Percentiles rank a stretch among this genome's conserved stretches.
phyloP scores from a whole-genome alignment of 2,888 invertebrate genomes.

The Tachina fera region DNA sequence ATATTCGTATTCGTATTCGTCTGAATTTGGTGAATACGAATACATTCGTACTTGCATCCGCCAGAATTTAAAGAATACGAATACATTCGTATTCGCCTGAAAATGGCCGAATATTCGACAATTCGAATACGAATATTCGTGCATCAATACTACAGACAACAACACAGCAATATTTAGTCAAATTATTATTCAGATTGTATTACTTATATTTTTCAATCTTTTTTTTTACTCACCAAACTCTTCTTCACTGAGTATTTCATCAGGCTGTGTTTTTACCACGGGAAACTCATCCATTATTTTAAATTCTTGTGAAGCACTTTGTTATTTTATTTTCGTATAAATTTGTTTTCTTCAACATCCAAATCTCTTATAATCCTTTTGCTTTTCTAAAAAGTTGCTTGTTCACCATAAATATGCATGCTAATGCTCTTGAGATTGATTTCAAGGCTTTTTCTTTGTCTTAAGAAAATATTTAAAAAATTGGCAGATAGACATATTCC shows the following conservation, averaged over 20 bases:
- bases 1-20: too few relatives aligned
- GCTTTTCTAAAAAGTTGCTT: not conserved
- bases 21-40: too few relatives aligned
- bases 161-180: too few relatives aligned
- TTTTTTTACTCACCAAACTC: constrained; percentile 79
- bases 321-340: not conserved
- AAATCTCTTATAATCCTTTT: not conserved
- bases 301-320: not conserved
- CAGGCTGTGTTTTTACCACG: constrained; percentile 73
- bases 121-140: too few relatives aligned
- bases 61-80: too few relatives aligned
- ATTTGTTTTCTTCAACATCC: not conserved
- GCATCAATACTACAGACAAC: too few relatives aligned
- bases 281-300: constrained; percentile 75
- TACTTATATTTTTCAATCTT: not conserved
- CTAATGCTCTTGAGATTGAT: not conserved
- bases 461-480: constrained; percentile 11
- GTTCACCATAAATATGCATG: not conserved
- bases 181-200: not conserved
- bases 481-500: constrained; percentile 6
- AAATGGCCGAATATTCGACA: too few relatives aligned
- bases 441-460: constrained; percentile 6
- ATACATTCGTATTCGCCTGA: too few relatives aligned
- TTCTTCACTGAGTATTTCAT: constrained; percentile 78
- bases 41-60: too few relatives aligned